Conservation (phyloP, 2,888 invertebrate genomes). For the Meteorus colon region DNA sequence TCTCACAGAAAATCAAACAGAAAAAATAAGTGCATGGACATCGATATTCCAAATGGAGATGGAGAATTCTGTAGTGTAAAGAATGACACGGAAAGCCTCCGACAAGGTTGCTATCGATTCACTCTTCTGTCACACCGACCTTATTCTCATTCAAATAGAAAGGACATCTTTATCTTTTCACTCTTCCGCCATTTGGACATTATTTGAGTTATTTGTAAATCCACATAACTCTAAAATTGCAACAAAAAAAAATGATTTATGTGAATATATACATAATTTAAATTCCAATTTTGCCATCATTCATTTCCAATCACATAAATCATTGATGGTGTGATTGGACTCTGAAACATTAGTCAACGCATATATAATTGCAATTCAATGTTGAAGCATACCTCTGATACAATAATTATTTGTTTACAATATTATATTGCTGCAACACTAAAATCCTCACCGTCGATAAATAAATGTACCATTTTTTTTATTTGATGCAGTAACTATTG, state of each 20-base stretch:
- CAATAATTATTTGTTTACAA: neutral
- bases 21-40: slow-evolving; percentile 2
- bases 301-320: neutral
- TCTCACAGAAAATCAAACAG: slow-evolving; percentile 7
- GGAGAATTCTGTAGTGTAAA: slow-evolving; percentile 15
- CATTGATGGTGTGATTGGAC: neutral
- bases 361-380: neutral
- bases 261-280: neutral
- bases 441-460: no score
- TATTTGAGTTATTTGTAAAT: neutral
- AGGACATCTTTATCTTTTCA: slow-evolving; percentile 2
- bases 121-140: slow-evolving; percentile 36
- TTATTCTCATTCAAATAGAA: slow-evolving; percentile 39
- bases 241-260: neutral
- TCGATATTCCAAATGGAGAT: slow-evolving; percentile 24
- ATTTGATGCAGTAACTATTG: neutral
- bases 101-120: slow-evolving; percentile 41
- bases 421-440: neutral
- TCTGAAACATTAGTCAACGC: neutral
- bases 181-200: neutral
- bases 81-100: slow-evolving; percentile 32
- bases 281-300: neutral
- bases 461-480: neutral
- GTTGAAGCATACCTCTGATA: neutral
- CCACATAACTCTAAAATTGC: neutral